These are phyloP conservation scores for Cinclus mexicanus DNA, from an alignment of 2,113 vertebrate genomes.

Conservation along the genomic window DNA sequence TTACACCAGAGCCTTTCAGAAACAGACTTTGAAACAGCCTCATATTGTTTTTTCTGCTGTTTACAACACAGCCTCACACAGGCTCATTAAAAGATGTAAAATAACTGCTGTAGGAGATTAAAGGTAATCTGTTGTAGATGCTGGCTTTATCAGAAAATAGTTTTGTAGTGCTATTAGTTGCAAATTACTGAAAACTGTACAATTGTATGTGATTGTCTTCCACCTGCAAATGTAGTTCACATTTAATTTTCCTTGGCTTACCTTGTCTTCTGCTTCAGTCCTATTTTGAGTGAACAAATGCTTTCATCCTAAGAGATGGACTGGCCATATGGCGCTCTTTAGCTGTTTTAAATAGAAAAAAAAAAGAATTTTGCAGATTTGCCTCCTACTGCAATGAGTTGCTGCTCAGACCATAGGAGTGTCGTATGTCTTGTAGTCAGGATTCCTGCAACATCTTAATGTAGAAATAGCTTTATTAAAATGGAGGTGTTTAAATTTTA, in stretches of 20 bases:
- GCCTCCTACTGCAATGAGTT: neutral
- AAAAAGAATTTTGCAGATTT: neutral
- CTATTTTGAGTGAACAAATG: neutral
- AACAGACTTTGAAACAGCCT: neutral
- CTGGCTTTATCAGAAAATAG: neutral
- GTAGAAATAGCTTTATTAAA: neutral
- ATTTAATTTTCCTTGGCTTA: neutral
- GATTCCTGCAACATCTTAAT: neutral
- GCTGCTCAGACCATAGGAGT: neutral
- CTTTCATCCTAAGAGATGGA: conserved; percentile 11
- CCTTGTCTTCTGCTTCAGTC: neutral
- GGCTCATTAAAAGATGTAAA: neutral
- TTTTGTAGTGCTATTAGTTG: neutral
- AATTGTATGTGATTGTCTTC: neutral
- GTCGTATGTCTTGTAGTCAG: neutral
- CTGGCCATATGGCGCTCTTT: conserved; percentile 34
- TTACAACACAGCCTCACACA: neutral
- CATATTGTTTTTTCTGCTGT: neutral
- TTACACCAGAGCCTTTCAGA: neutral
- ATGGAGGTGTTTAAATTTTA: neutral
- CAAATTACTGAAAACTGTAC: neutral
- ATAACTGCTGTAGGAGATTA: neutral
- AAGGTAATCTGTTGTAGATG: neutral
- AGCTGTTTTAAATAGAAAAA: conserved; percentile 9
- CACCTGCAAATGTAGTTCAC: neutral